phyloP scores from a whole-genome alignment of 2,888 invertebrate species.

The Xestia rhomboidea region DNA sequence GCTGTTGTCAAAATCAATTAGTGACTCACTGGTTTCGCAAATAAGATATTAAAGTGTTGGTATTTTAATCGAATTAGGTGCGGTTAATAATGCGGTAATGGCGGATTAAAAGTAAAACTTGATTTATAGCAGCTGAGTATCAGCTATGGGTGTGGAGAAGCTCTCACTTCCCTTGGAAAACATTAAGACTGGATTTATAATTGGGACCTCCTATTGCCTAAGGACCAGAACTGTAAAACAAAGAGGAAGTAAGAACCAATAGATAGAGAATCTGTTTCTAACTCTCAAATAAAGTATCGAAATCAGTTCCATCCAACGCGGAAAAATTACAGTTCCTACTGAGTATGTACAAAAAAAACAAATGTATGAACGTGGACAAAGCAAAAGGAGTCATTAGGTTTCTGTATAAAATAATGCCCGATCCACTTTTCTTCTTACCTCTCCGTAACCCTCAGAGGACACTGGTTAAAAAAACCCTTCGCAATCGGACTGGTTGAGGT shows the following conservation, averaged over 20 bases:
- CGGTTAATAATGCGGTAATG: slow-evolving; percentile 25
- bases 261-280: not conserved
- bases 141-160: not conserved
- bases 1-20: slow-evolving; percentile 48
- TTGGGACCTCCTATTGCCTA: too few species aligned
- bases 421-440: slow-evolving; percentile 62
- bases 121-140: slow-evolving; percentile 12
- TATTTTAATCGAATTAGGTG: slow-evolving; percentile 34
- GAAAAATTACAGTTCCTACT: not conserved
- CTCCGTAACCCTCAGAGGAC: slow-evolving; percentile 73
- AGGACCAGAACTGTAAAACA: too few species aligned
- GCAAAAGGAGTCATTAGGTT: not conserved
- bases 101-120: slow-evolving; percentile 7
- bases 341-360: not conserved
- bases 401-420: slow-evolving; percentile 17
- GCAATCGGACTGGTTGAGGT: slow-evolving; percentile 84
- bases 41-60: slow-evolving; percentile 21
- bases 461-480: slow-evolving; percentile 84
- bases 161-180: not conserved
- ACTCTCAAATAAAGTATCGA: not conserved
- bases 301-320: not conserved
- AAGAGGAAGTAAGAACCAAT: not conserved
- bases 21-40: slow-evolving; percentile 7
- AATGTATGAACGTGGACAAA: not conserved
- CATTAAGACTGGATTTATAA: not conserved